Evolutionary conservation across 2,888 invertebrate species (phyloP), one percentile per base, ranked within the genome.

Genomic region (Drosophila putrida): DNA sequence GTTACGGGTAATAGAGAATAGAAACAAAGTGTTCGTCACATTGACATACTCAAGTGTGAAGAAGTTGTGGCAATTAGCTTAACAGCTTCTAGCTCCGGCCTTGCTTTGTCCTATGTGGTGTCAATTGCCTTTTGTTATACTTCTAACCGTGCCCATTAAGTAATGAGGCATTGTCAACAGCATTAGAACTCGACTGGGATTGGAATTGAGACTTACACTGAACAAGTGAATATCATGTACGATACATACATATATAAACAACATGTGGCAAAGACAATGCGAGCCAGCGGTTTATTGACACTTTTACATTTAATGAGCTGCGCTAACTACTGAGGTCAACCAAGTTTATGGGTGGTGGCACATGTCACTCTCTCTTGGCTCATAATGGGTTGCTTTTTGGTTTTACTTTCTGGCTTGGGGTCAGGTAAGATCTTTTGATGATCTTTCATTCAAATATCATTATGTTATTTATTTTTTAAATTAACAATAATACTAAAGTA

Each of bases 21-120:
- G 36, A 58, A 66, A 66, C 71, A 79, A 70, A 66, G 77, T 63
- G 49, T 59, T 60, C 73, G 65, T 67, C 89, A 78, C 85, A 88
- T 84, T 88, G 90, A 89, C 90, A 88, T 75, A 88, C 63, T 85
- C 74, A 79, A 79, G 74, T 80, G 83, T 47, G 55, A 76, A 78
- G 71, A 75, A 89, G 69, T 72, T 71, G 78, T 69, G 82, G 75
- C 90, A 89, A 89, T 89, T 90, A 89, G 90, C 75, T 84, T 90
- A 90, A 90, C 88, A 89, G 88, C 89, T 83, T 80, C 88, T 76
- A 35, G 44, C 55, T 57, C 39, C 55, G 54, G 59, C 55, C 20
- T 47, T 53, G 57, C 49, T 35, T 49, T 49, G 49, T 35, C 33
- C 33, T 71, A 60, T 61, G 62, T 73, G 71, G 78, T 88, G 90